A percentile compares a stretch with the other conserved stretches of the same genome.
Conservation (phyloP, 2,113 vertebrate species). For the Microtus oregoni region DNA sequence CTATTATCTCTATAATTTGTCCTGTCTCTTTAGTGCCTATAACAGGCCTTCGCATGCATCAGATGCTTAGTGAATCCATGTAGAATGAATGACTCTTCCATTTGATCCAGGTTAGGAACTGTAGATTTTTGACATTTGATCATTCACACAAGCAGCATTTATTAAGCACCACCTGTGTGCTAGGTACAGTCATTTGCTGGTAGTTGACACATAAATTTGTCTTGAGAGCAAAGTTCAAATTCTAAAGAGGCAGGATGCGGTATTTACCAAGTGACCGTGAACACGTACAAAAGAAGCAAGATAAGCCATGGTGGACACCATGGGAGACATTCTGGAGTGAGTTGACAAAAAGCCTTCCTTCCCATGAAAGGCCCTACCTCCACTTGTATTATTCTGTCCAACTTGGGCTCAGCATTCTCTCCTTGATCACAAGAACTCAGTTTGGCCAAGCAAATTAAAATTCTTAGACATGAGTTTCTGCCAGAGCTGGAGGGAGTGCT, state of each 20-base stretch:
- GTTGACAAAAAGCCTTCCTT: neutral
- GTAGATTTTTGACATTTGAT: neutral
- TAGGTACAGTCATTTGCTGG: neutral
- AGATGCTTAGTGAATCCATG: neutral
- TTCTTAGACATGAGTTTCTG: constrained; percentile 59
- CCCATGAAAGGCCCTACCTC: constrained; percentile 22
- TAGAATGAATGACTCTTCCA: neutral
- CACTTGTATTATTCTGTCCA: neutral
- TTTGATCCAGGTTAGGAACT: neutral
- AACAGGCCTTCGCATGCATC: neutral
- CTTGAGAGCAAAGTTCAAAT: neutral
- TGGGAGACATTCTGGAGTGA: neutral
- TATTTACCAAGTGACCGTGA: constrained; percentile 6
- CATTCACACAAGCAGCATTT: neutral
- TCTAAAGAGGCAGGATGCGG: neutral
- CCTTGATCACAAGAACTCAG: constrained; percentile 42
- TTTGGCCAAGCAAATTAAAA: constrained; percentile 54
- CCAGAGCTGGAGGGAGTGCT: neutral
- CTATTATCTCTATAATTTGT: neutral
- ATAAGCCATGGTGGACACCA: neutral
- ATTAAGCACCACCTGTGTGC: neutral
- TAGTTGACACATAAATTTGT: constrained; percentile 23
- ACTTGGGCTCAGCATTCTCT: neutral
- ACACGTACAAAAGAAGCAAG: neutral
- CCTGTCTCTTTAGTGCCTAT: neutral